Conservation (phyloP, 1,140 invertebrate species). For the Pygmarrhopalites habei region DNA sequence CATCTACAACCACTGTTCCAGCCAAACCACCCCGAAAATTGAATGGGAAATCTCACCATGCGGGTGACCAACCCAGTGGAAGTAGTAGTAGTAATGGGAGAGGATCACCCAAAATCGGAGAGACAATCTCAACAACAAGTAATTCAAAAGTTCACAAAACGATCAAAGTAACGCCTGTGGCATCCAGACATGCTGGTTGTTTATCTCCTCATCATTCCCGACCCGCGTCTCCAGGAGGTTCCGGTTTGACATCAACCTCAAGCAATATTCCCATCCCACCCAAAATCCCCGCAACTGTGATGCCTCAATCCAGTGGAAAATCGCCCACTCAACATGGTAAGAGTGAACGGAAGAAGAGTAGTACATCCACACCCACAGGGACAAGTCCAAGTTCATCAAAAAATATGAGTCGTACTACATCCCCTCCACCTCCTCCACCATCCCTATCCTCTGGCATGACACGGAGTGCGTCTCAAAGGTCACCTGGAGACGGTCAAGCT, state of each 20-base stretch:
- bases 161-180: constrained; percentile 20
- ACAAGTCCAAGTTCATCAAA: not conserved
- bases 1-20: constrained; percentile 9
- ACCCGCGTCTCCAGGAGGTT: constrained; percentile 23
- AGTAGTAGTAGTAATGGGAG: constrained; percentile 19
- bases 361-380: not conserved
- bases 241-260: too few species aligned
- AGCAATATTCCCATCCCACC: constrained; percentile 8
- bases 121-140: not conserved
- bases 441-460: too few species aligned
- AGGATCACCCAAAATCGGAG: not conserved
- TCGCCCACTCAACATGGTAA: not conserved
- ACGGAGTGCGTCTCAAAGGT: too few species aligned
- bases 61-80: constrained; percentile 11
- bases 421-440: too few species aligned
- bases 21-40: constrained; percentile 46
- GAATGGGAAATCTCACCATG: constrained; percentile 51
- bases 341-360: not conserved
- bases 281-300: not conserved
- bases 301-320: not conserved
- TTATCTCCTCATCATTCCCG: constrained; percentile 29
- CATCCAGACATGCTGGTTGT: constrained; percentile 33
- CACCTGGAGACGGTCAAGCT: too few species aligned
- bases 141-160: constrained; percentile 24
- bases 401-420: too few species aligned